phyloP scores from a whole-genome alignment of 2,113 vertebrate genomes.

The Eptesicus fuscus region DNA sequence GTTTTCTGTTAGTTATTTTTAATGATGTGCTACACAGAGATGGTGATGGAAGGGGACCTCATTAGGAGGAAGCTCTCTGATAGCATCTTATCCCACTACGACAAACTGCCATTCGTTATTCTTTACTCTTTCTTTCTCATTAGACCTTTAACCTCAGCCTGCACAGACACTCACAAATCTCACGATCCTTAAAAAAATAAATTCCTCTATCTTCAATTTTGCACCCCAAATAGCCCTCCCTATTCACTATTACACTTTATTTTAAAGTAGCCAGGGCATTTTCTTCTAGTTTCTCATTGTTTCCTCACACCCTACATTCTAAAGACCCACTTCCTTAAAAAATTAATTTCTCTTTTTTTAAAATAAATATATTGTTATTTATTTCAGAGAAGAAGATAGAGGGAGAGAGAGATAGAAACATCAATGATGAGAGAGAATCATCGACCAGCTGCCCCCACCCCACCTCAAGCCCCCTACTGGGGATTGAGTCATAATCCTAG shows the following conservation, averaged over 20 bases:
- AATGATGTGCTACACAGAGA: conserved; percentile 2
- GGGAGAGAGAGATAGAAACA: no score
- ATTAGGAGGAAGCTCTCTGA: not conserved
- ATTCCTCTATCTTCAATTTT: not conserved
- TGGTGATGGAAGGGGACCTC: not conserved
- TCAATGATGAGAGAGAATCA: no score
- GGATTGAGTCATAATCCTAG: no score
- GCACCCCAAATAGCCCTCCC: not conserved
- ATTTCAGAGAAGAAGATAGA: no score
- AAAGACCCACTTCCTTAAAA: not conserved
- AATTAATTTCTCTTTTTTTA: not conserved
- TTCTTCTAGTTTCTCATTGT: not conserved
- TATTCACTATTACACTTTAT: not conserved
- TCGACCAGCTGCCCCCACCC: no score
- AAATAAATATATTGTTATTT: no score
- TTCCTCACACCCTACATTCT: not conserved
- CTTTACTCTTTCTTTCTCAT: not conserved
- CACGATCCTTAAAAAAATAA: not conserved
- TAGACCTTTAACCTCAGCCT: not conserved
- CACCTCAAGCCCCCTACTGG: no score
- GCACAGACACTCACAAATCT: not conserved
- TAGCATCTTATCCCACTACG: not conserved
- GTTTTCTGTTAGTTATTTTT: conserved; percentile 42
- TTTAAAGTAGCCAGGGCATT: not conserved
- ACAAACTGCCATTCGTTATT: not conserved